phyloP scores from a whole-genome alignment of 2,888 invertebrate species.

The Scaptomyza polygonia region DNA sequence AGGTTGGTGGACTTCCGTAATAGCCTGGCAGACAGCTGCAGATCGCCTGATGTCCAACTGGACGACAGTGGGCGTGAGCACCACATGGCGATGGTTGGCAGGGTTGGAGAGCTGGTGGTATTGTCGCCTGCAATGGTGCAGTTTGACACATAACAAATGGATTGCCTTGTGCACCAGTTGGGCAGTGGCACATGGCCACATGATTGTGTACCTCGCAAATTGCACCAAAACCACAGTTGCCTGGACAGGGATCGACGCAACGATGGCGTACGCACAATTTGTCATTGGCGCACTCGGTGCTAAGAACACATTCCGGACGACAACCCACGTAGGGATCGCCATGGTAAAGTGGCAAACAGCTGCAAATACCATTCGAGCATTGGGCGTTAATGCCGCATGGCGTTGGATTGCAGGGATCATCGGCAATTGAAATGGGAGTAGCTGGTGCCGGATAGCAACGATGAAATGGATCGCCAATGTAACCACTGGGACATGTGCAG shows the following conservation, averaged over 20 bases:
- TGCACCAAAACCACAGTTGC: slow-evolving; percentile 89
- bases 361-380: slow-evolving; percentile 88
- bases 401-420: slow-evolving; percentile 88
- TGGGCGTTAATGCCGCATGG: slow-evolving; percentile 88
- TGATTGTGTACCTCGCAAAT: slow-evolving; percentile 91
- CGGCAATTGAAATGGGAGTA: slow-evolving; percentile 57
- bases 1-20: slow-evolving; percentile 89
- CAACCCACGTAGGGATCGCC: slow-evolving; percentile 89
- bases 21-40: slow-evolving; percentile 88
- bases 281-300: slow-evolving; percentile 88
- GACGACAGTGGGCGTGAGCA: slow-evolving; percentile 88
- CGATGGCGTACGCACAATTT: slow-evolving; percentile 89
- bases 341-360: slow-evolving; percentile 88
- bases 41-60: slow-evolving; percentile 86
- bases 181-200: slow-evolving; percentile 87
- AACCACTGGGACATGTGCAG: slow-evolving; percentile 88
- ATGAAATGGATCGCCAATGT: slow-evolving; percentile 89
- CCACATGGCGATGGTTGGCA: slow-evolving; percentile 90
- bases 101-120: slow-evolving; percentile 84
- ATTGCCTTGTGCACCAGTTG: slow-evolving; percentile 87
- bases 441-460: slow-evolving; percentile 85
- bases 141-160: slow-evolving; percentile 87
- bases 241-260: slow-evolving; percentile 90
- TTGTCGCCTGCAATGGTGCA: slow-evolving; percentile 39
- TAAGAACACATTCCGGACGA: slow-evolving; percentile 90